phyloP scores from a whole-genome alignment of 2,797 vertebrate genomes.

The Lacerta bilineata region DNA sequence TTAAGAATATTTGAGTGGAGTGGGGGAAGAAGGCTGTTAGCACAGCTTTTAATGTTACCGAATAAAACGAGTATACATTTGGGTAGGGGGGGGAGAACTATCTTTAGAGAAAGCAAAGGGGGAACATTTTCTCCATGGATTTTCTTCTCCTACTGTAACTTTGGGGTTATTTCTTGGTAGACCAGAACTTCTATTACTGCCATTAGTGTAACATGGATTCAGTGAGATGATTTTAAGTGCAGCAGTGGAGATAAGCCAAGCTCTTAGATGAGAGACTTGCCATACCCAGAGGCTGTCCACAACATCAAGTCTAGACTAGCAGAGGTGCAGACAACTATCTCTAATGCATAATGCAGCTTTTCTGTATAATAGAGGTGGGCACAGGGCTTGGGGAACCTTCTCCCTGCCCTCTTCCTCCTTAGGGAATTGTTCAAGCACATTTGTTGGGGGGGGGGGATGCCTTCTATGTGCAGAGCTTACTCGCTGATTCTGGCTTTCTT shows the following conservation, averaged over 20 bases:
- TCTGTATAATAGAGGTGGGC: not conserved
- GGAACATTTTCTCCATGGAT: not conserved
- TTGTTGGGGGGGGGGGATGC: not conserved
- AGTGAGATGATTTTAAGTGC: slow-evolving; percentile 68
- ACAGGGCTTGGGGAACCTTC: not conserved
- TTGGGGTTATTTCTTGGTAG: slow-evolving; percentile 49
- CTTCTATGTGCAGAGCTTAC: not conserved
- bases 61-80: rapidly evolving
- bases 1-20: not conserved
- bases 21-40: not conserved
- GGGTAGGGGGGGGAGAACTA: not conserved
- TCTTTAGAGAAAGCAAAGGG: not conserved
- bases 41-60: rapidly evolving
- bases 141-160: slow-evolving; percentile 48
- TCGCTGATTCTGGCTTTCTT: not conserved
- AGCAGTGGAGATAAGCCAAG: slow-evolving; percentile 61
- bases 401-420: not conserved
- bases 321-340: not conserved
- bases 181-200: slow-evolving; percentile 42
- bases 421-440: slow-evolving; percentile 2
- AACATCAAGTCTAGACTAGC: not conserved
- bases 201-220: slow-evolving; percentile 55
- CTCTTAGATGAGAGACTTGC: slow-evolving; percentile 43
- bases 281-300: not conserved
- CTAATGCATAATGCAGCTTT: not conserved